Evolutionary conservation across 92 coral and sea anemone genomes (phyloP), one percentile per base, ranked within the genome.

Genomic region (Porites evermanni): DNA sequence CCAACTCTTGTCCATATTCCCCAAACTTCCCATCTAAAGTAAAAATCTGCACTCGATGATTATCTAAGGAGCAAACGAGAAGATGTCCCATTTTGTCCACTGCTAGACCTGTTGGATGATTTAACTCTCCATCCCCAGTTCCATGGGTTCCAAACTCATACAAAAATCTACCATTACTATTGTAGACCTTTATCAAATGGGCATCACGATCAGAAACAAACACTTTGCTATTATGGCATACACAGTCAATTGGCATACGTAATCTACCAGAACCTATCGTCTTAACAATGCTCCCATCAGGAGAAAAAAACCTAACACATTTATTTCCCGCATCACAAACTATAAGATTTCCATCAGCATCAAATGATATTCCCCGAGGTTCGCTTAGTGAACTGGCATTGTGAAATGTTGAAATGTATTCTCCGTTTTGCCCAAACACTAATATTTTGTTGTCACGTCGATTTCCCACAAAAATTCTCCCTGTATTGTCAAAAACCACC

Each of bases 21-120:
- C 89, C 94, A 77, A 91, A 87, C 2, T 63, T 32, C n/a, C 81
- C 81, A 10, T 18, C 56, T 18, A 61, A 12, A 38, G 81, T 61
- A 38, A 77, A 77, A 0, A 77, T 29, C 3, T 77, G 70, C 13
- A 77, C 70, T 7, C 17, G 38, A 8, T 77, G 56, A 29, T 29
- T 61, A 16, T 4, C 6, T 61, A 0, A n/a, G 5, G 47, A 60
- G 12, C 81, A 61, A 38, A 77, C 81, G 13, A 77, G 54, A 18
- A 77, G 70, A 29, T 77, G 59, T 8, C 81, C 81, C 32, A 70
- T 10, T 77, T 77, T 77, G 56, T 77, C 81, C 81, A 63, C 81
- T 17, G 70, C 81, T 4, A 77, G 32, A 16, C 81, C 69, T 8
- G 26, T 6, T 60, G 81, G 81, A 0, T 1, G 1, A 56, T 19